Percentiles rank a stretch among this genome's conserved stretches.
Conservation (phyloP, 2,113 vertebrate species). For the Reinhardtius hippoglossoides region DNA sequence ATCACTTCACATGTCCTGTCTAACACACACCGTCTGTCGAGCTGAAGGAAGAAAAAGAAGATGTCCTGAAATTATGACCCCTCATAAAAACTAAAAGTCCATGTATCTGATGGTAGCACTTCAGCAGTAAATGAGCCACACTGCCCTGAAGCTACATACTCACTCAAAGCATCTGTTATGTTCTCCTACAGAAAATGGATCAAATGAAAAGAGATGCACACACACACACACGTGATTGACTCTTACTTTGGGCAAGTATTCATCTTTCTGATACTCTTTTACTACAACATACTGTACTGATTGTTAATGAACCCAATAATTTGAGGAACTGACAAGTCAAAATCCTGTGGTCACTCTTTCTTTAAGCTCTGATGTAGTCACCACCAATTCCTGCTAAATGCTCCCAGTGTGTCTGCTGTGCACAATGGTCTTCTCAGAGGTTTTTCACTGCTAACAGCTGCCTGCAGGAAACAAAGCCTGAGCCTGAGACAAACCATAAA, state of each 20-base stretch:
- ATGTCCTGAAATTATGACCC: slow-evolving; percentile 26
- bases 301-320: neutral
- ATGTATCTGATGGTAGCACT: slow-evolving; percentile 17
- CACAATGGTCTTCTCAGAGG: neutral
- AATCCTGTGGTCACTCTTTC: neutral
- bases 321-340: neutral
- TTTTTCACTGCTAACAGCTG: neutral
- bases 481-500: neutral
- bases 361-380: neutral
- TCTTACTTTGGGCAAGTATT: neutral
- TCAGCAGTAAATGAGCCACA: slow-evolving; percentile 1
- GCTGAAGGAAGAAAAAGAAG: slow-evolving; percentile 19
- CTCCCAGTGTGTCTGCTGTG: neutral
- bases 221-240: no score
- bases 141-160: slow-evolving; percentile 13
- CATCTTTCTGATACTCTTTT: neutral
- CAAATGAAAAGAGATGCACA: neutral
- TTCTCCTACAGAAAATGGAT: neutral
- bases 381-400: neutral
- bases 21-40: slow-evolving; percentile 4
- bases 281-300: neutral
- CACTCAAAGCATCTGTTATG: neutral
- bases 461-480: neutral
- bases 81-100: slow-evolving; percentile 42
- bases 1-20: slow-evolving; percentile 22